Evolutionary conservation across 2,888 invertebrate species (phyloP), one percentile per base, ranked within the genome.

Genomic region (Endotricha flammealis): DNA sequence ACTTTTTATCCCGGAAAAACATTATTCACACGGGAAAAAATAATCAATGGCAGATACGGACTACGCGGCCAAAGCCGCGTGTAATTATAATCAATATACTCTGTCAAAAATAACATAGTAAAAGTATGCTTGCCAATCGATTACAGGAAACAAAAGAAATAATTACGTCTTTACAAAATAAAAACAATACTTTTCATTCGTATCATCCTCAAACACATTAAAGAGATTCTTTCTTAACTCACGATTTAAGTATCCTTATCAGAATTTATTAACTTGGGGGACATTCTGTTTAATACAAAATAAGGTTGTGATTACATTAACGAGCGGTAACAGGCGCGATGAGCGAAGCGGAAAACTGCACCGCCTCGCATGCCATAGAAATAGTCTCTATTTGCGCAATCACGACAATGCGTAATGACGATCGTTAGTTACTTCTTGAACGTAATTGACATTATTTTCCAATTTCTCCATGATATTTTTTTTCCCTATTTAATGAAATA

Each of bases 381-480:
- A 80, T 71, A 67, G 70, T 65, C 63, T 60, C 71, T 75, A 72
- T 79, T 79, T 79, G 75, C 77, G 81, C 74, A 80, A 82, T 79
- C 76, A 79, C 67, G 66, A 65, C 73, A 74, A 76, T 76, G 76
- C 79, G 77, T 85, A 85, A 85, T 83, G 79, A 78, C 70, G 63
- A 78, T 79, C 68, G 73, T 80, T 77, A 79, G 71, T 65, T 62
- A 64, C 71, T 68, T 57, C 57, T 48, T 59, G 65, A 64, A 64
- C 58, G 80, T 83, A 83, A 85, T 86, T 85, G 83, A 76, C 77
- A 81, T 85, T 79, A 82, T 82, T 83, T 83, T 82, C 68, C 82
- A 81, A 82, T 83, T 82, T 83, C 80, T 73, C 65, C 53, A 59
- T 63, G 48, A 60, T 69, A 58, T 61, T 72, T 76, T 64, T 70